Evolutionary conservation across 2,797 vertebrate species (phyloP).

Genomic region (Discoglossus pictus): DNA sequence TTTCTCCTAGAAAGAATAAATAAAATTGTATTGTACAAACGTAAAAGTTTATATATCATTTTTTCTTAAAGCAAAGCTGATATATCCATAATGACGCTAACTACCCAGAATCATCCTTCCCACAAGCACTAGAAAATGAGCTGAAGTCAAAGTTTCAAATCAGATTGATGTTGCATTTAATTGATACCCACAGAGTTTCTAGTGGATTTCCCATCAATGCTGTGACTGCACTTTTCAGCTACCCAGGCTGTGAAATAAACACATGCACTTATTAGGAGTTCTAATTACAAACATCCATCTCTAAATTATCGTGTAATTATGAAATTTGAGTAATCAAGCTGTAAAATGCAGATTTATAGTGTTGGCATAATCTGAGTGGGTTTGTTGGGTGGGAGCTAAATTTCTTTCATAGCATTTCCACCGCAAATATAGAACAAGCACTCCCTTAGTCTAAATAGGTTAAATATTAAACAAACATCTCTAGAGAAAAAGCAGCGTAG

Average conservation of each 20-base stretch:
- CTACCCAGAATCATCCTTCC: too few species aligned
- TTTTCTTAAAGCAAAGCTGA: too few species aligned
- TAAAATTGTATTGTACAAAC: too few species aligned
- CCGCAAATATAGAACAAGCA: slow-evolving; percentile 11
- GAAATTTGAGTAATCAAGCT: slow-evolving; percentile 4
- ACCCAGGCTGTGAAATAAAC: slow-evolving; percentile 17
- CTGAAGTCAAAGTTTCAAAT: too few species aligned
- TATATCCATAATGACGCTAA: too few species aligned
- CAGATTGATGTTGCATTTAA: slow-evolving; percentile 35
- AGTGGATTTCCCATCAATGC: slow-evolving; percentile 21
- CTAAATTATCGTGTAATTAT: slow-evolving; percentile 25
- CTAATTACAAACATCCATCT: slow-evolving; percentile 37
- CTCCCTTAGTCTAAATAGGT: slow-evolving; percentile 52
- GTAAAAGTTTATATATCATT: too few species aligned
- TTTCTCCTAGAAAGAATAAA: too few species aligned
- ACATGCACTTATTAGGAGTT: slow-evolving; percentile 23
- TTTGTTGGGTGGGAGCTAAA: too few species aligned
- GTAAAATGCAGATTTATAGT: slow-evolving; percentile 3
- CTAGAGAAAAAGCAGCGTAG: slow-evolving; percentile 39
- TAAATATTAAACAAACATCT: slow-evolving; percentile 60
- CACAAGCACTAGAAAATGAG: too few species aligned
- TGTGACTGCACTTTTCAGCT: slow-evolving; percentile 22
- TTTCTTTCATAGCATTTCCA: too few species aligned
- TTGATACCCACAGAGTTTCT: slow-evolving; percentile 37
- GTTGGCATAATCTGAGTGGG: too few species aligned